Conservation (phyloP, 2,113 vertebrate species). For the Xiphorhynchus elegans region DNA sequence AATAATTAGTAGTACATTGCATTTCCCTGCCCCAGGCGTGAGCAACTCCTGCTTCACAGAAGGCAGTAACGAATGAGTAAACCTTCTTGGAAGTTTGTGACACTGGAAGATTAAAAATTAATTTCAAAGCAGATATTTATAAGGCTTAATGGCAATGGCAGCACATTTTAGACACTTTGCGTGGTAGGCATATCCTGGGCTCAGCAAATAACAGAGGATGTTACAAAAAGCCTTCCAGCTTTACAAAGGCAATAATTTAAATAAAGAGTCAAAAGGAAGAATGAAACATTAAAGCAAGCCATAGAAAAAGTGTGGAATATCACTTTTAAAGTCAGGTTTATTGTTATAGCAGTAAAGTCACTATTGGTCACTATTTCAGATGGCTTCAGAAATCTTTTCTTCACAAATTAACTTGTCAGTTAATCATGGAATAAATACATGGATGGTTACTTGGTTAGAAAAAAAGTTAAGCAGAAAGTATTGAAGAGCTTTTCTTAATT, state of each 20-base stretch:
- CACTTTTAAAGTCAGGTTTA: neutral
- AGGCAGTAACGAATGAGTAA: neutral
- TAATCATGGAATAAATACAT: neutral
- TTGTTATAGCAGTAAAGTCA: neutral
- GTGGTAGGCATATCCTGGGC: neutral
- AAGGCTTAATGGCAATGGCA: conserved; percentile 25
- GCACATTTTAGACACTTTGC: neutral
- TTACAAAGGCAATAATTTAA: conserved; percentile 17
- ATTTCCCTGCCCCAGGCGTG: neutral
- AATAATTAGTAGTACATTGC: neutral
- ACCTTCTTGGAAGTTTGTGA: neutral
- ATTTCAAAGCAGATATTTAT: conserved; percentile 17
- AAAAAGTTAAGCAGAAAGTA: neutral
- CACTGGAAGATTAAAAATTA: conserved; percentile 9
- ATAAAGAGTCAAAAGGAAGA: conserved; percentile 19
- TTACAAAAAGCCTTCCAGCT: neutral
- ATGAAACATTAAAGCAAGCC: neutral
- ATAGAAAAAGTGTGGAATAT: neutral
- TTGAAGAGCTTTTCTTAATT: neutral
- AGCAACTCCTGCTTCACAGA: neutral
- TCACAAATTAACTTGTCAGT: neutral
- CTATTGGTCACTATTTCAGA: neutral
- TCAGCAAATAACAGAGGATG: conserved; percentile 10
- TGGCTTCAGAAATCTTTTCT: neutral
- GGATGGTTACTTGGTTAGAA: neutral